Evolutionary conservation across 2,113 vertebrate genomes (phyloP).

Genomic region (Stegostoma tigrinum): DNA sequence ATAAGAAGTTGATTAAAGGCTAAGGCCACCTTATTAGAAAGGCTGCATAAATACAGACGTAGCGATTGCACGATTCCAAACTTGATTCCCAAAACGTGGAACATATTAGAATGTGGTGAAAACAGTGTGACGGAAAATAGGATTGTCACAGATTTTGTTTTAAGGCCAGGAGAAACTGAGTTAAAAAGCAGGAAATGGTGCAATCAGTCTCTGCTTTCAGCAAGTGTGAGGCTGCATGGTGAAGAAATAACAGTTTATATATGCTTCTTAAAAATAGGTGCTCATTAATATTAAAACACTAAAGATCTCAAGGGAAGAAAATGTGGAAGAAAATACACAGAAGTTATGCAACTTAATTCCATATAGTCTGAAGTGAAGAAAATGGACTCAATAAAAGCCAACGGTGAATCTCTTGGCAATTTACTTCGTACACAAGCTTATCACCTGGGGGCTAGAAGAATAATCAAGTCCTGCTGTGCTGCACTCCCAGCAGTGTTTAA

Average conservation of each 20-base stretch:
- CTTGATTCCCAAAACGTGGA: background rate
- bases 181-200: background rate
- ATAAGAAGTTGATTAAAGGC: background rate
- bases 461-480: background rate
- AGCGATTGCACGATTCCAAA: background rate
- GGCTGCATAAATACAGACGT: background rate
- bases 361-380: background rate
- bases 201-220: background rate
- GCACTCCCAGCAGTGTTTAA: background rate
- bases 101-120: background rate
- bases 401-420: background rate
- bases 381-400: background rate
- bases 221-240: background rate
- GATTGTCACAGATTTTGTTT: background rate
- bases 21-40: background rate
- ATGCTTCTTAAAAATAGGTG: background rate
- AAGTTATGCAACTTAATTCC: slow-evolving; percentile 13
- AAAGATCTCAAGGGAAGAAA: background rate
- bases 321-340: background rate
- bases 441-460: slow-evolving; percentile 8
- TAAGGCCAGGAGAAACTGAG: background rate
- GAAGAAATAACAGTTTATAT: background rate
- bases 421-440: background rate
- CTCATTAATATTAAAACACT: background rate
- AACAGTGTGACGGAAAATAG: background rate